A percentile compares a stretch with the other conserved stretches of the same genome.
phyloP scores from a whole-genome alignment of 2,888 invertebrate species.

The Epirrita christyi region DNA sequence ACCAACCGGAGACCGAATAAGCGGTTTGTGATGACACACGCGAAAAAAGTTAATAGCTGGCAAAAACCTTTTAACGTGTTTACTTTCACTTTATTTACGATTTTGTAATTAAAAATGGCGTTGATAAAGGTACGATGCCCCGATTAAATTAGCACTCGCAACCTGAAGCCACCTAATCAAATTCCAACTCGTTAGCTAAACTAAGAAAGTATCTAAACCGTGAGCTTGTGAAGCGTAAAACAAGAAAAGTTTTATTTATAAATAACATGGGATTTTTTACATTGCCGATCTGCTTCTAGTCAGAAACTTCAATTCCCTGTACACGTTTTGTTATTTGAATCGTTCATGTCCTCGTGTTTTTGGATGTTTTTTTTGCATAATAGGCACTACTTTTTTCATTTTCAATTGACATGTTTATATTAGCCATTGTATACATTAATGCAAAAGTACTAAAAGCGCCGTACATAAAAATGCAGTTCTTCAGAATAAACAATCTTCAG shows the following conservation, averaged over 20 bases:
- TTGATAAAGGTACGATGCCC: constrained; percentile 2
- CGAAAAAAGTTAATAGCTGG: constrained; percentile 27
- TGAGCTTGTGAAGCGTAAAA: constrained; percentile 35
- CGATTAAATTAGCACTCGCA: constrained; percentile 12
- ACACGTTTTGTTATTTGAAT: constrained; percentile 10
- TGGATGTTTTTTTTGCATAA: not conserved
- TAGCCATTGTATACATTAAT: not conserved
- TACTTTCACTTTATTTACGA: constrained; percentile 12
- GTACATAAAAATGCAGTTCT: too few relatives aligned
- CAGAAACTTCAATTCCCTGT: constrained; percentile 25
- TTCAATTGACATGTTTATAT: too few relatives aligned
- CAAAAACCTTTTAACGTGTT: constrained; percentile 23
- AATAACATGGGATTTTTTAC: constrained; percentile 31
- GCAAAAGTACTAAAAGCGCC: too few relatives aligned
- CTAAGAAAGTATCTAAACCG: constrained; percentile 35
- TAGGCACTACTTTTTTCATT: not conserved
- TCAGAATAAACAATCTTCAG: too few relatives aligned
- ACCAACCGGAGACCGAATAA: constrained; percentile 52
- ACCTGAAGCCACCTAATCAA: constrained; percentile 34
- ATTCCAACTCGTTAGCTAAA: constrained; percentile 37
- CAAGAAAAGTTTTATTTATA: constrained; percentile 39
- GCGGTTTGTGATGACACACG: constrained; percentile 35
- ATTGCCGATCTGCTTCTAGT: constrained; percentile 25
- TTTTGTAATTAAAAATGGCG: constrained; percentile 15
- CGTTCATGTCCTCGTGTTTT: constrained; percentile 3